Base-by-base conservation (phyloP, 23 tunicate species). In the Aplidium turbinatum region DNA sequence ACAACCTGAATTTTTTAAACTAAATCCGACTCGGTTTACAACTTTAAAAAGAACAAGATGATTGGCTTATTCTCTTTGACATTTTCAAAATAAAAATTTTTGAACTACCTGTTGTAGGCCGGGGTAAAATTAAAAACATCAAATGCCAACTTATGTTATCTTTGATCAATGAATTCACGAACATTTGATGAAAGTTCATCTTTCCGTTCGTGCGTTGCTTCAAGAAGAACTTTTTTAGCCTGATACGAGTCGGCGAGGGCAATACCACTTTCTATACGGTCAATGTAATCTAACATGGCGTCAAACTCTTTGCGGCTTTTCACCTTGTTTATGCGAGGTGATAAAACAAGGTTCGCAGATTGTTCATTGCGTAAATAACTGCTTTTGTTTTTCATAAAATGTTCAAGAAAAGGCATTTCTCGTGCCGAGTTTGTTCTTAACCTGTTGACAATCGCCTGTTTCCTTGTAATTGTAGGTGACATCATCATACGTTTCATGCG, bases 401-500 rank as follows among this genome's bases (percentile, higher is more conserved):
- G 33, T 47, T 47, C 57, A 47, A 29, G 47, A 48, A 26, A 32
- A 24, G 29, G 6, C 34, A 53, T 4, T 16, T 62, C 50, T 19
- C 78, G 78, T 24, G 77, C n/a, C 2, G 85, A 57, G 45, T 25
- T 78, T 6, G 70, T 54, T 1, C 51, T 28, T 3, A 70, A 13
- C n/a, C 58, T 21, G 19, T 53, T 22, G 1, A 60, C 30, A 23
- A 53, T 72, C 20, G 22, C n/a, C 25, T 72, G 58, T 23, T 35
- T 35, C 0, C 48, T 26, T 16, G 24, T 45, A 18, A 42, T 47
- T 64, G 54, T 60, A 32, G 24, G 25, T n/a, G 57, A 4, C 9
- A 81, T 31, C 36, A 39, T 63, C 50, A 53, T 27, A 4, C 96
- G 83, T 33, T 72, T 75, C 18, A 57, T 38, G 23, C 96, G 73